A percentile compares a stretch with the other conserved stretches of the same genome.
phyloP scores from a whole-genome alignment of 2,797 vertebrate genomes.

The Diglossa cyanea region DNA sequence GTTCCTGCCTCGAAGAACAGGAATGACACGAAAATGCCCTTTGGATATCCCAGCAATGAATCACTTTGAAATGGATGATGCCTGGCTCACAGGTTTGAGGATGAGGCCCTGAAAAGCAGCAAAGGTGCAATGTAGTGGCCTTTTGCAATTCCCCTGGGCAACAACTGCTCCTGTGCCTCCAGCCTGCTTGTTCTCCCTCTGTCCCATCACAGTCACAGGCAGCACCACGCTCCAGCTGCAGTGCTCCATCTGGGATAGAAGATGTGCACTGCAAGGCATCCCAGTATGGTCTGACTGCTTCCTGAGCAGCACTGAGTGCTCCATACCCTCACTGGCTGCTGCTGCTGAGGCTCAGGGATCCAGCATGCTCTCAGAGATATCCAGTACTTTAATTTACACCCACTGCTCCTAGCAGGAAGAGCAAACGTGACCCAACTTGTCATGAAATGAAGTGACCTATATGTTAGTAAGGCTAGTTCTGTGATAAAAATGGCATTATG shows the following conservation, averaged over 20 bases:
- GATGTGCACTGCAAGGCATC: not conserved
- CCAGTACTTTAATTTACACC: not conserved
- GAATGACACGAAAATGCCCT: not conserved
- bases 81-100: not conserved
- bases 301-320: not conserved
- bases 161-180: not conserved
- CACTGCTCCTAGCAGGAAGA: not conserved
- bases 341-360: not conserved
- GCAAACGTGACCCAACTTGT: not conserved
- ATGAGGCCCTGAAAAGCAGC: not conserved
- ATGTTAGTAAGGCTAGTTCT: not conserved
- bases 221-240: accelerated
- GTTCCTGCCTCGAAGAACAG: not conserved
- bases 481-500: not conserved
- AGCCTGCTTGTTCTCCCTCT: not conserved
- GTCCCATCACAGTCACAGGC: accelerated
- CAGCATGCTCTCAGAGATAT: not conserved
- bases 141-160: not conserved
- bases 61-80: not conserved
- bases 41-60: not conserved
- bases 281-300: not conserved
- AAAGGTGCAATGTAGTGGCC: accelerated
- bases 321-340: not conserved
- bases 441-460: not conserved
- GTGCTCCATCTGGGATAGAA: not conserved